Conservation (phyloP, 2,888 invertebrate genomes). For the Myopa testacea region DNA sequence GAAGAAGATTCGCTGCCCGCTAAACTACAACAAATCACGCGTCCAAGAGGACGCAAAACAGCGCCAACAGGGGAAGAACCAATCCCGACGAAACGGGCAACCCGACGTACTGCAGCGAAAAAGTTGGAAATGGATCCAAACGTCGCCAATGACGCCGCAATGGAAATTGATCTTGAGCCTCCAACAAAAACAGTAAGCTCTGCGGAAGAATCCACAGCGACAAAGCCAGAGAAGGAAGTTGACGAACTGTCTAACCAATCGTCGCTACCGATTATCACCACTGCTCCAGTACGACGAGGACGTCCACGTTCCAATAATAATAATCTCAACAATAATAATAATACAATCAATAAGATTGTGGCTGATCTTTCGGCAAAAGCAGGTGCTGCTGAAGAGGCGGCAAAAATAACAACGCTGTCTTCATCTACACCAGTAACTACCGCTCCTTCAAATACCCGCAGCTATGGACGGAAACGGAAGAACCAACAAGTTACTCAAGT, state of each 20-base stretch:
- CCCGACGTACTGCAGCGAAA: slow-evolving; percentile 44
- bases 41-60: slow-evolving; percentile 53
- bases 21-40: slow-evolving; percentile 43
- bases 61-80: slow-evolving; percentile 41
- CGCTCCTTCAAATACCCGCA: slow-evolving; percentile 6
- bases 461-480: slow-evolving; percentile 63
- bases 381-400: slow-evolving; percentile 51
- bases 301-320: slow-evolving; percentile 56
- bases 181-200: slow-evolving; percentile 38
- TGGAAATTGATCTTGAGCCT: slow-evolving; percentile 46
- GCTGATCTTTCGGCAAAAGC: slow-evolving; percentile 61
- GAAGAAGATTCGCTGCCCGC: slow-evolving; percentile 41
- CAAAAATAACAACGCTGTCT: slow-evolving; percentile 37
- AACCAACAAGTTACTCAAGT: slow-evolving; percentile 60
- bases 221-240: background rate
- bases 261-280: background rate
- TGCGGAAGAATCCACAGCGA: slow-evolving; percentile 1
- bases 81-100: slow-evolving; percentile 44
- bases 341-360: slow-evolving; percentile 60
- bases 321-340: slow-evolving; percentile 58
- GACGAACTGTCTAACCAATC: slow-evolving; percentile 37
- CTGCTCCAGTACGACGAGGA: slow-evolving; percentile 51
- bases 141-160: slow-evolving; percentile 1
- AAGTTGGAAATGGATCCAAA: slow-evolving; percentile 42
- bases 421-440: slow-evolving; percentile 40